Percentiles rank a stretch among this genome's conserved stretches.
Evolutionary conservation across 2,888 invertebrate species (phyloP).

Genomic region (Antheraea assamensis): DNA sequence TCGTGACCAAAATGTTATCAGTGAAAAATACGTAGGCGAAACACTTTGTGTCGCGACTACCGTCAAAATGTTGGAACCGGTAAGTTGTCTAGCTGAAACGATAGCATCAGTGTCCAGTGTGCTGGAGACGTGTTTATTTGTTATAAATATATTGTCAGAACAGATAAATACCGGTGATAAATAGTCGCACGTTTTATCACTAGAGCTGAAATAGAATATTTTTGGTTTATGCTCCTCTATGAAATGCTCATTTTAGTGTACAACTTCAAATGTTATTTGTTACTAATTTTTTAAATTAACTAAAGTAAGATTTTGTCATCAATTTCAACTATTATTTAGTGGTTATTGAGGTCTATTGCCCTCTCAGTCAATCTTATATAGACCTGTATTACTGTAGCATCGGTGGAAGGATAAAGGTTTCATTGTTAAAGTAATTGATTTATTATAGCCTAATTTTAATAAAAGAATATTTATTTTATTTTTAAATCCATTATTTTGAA

Average conservation of each 20-base stretch:
- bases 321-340: background rate
- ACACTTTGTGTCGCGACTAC: background rate
- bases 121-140: conserved; percentile 3
- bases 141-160: background rate
- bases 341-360: too few species aligned
- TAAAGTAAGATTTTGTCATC: background rate
- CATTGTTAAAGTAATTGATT: too few species aligned
- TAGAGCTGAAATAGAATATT: background rate
- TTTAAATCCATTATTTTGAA: background rate
- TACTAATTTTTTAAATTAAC: background rate
- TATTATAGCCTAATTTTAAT: background rate
- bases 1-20: conserved; percentile 1
- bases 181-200: background rate
- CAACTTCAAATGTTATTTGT: background rate
- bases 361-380: too few species aligned
- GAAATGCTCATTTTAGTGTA: background rate
- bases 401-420: too few species aligned
- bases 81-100: background rate
- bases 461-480: background rate
- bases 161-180: background rate
- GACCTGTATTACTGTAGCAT: too few species aligned
- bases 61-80: conserved; percentile 1
- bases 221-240: background rate
- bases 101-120: conserved; percentile 7
- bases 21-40: background rate